Evolutionary conservation across 2,113 vertebrate species (phyloP), one percentile per base, ranked within the genome.

Genomic region (Perca flavescens): DNA sequence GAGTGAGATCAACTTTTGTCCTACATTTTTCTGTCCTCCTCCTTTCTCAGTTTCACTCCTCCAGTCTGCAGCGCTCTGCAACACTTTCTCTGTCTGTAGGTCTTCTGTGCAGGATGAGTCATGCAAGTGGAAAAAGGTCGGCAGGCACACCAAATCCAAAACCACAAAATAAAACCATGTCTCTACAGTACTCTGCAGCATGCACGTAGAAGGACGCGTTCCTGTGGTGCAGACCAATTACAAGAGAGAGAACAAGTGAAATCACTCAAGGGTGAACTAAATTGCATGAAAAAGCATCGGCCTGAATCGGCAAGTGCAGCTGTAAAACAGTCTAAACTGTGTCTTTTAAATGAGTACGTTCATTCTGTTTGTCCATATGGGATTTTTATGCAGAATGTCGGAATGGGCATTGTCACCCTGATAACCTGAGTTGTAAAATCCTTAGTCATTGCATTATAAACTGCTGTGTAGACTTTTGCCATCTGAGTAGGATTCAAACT

Each of bases 41-140:
- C 68, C 68, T 64, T 63, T 64, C 56, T 79, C 56, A 54, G 73
- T 65, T 63, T 79, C 71, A 46, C 16, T 57, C 64, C 36, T 61
- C 22, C 22, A 11, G 64, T 40, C 50, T 70, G 53, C 34, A 68
- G 40, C 54, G 19, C 49, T 17, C 28, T 76, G 47, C 12, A 25
- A 65, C 40, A 60, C 46, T 60, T 47, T 76, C 19, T 63, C 36
- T 58, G 21, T 50, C 49, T 71, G 64, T 70, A 81, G 66, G 40
- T 58, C 61, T 68, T 58, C 56, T 17, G 64, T n/a, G 17, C 65
- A 22, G 16, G 47, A 67, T 80, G 85, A 80, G 50, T 80, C 62
- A 64, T 34, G 49, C n/a, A 61, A 70, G 47, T 63, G 9, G 28
- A 65, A 68, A 57, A 28, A 62, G 14, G 2, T 66, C 47, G 5